These are phyloP conservation scores for Eleutherodactylus coqui DNA, from an alignment of 2,797 vertebrate genomes.

Conservation along the genomic window DNA sequence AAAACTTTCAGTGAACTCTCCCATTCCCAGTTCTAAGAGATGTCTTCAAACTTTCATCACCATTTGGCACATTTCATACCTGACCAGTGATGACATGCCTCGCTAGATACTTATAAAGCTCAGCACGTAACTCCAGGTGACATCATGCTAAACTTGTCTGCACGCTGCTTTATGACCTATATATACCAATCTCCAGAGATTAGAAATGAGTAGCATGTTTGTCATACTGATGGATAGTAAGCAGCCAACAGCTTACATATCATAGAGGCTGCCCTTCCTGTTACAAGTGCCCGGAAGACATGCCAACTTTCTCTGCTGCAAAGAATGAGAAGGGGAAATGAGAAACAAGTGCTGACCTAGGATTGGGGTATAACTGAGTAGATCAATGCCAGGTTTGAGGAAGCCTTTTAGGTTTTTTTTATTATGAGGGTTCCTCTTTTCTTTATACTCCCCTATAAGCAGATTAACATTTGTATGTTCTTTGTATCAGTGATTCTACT, in stretches of 20 bases:
- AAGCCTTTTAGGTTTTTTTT: not conserved
- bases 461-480: not conserved
- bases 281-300: not conserved
- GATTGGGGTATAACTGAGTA: not conserved
- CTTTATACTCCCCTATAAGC: not conserved
- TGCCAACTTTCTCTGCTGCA: not conserved
- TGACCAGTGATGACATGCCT: constrained; percentile 34
- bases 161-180: not conserved
- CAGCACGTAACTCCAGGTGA: not conserved
- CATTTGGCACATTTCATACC: constrained; percentile 10
- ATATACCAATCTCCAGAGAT: not conserved
- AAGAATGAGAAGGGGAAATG: not conserved
- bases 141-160: not conserved
- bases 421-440: too few relatives aligned
- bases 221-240: not conserved
- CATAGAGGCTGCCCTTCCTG: not conserved
- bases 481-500: too few relatives aligned
- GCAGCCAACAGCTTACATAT: not conserved
- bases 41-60: not conserved
- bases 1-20: not conserved
- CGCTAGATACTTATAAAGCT: constrained; percentile 14
- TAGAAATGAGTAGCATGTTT: not conserved
- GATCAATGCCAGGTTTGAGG: not conserved
- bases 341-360: not conserved
- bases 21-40: constrained; percentile 1